phyloP scores from a whole-genome alignment of 2,113 vertebrate species.

The Salvator merianae region DNA sequence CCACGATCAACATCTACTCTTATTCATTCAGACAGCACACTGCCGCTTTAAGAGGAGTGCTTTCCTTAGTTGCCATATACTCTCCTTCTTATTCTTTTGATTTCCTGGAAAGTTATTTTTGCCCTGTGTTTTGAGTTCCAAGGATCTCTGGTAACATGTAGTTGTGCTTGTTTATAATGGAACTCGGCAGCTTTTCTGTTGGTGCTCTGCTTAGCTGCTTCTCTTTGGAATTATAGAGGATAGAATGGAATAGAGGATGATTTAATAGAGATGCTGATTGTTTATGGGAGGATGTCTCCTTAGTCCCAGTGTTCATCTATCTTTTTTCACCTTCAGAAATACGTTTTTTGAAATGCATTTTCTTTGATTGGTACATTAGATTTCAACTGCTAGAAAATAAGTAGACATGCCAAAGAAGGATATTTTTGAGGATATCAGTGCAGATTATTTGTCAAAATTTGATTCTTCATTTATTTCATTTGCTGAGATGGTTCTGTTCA shows the following conservation, averaged over 20 bases:
- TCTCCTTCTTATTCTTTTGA: too few relatives aligned
- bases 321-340: too few relatives aligned
- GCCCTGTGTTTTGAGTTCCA: neutral
- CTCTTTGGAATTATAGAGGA: neutral
- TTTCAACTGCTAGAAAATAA: neutral
- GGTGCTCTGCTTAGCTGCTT: neutral
- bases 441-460: constrained; percentile 28
- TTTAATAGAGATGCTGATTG: neutral
- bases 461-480: constrained; percentile 53
- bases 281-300: neutral
- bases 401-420: neutral
- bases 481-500: constrained; percentile 48
- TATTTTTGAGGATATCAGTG: constrained; percentile 30
- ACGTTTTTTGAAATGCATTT: neutral
- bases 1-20: too few relatives aligned
- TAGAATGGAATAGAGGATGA: too few relatives aligned
- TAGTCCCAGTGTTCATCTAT: neutral
- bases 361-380: neutral
- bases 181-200: neutral
- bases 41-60: neutral
- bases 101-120: too few relatives aligned
- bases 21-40: too few relatives aligned
- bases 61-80: neutral
- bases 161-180: neutral
- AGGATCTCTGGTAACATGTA: neutral